Conservation (phyloP, 1,140 invertebrate genomes). For the Ruditapes philippinarum region DNA sequence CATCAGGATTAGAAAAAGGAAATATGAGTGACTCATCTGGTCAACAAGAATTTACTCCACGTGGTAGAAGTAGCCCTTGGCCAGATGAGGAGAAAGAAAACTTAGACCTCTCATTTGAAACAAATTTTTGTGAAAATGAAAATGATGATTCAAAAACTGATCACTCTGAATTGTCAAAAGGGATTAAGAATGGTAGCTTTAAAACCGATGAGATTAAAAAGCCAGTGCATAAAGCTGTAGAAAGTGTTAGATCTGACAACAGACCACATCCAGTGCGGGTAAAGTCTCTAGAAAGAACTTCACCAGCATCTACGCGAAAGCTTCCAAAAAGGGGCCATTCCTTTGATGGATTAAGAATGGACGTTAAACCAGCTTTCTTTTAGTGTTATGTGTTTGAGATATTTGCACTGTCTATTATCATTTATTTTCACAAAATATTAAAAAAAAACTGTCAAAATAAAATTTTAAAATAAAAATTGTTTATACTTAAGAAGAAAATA, state of each 20-base stretch:
- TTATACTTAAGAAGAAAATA: no score
- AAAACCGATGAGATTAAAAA: conserved; percentile 15
- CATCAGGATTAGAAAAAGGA: conserved; percentile 35
- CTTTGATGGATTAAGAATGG: conserved; percentile 21
- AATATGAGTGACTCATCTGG: conserved; percentile 41
- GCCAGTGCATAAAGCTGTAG: conserved; percentile 1
- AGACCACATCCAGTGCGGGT: conserved; percentile 23
- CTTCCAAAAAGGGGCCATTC: conserved; percentile 35
- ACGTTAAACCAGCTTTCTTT: conserved; percentile 55
- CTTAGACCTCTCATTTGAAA: conserved; percentile 46
- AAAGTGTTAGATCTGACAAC: background rate
- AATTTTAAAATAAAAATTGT: no score
- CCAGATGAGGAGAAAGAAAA: background rate
- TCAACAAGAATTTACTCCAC: conserved; percentile 38
- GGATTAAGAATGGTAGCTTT: background rate
- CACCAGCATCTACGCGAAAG: conserved; percentile 5
- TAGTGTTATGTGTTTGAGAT: no score
- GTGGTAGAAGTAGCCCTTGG: conserved; percentile 23
- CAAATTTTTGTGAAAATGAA: conserved; percentile 44
- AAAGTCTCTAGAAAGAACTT: conserved; percentile 46
- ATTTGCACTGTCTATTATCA: no score
- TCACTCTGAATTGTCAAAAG: background rate
- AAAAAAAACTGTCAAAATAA: no score
- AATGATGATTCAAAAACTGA: background rate
- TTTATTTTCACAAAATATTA: no score